phyloP scores from a whole-genome alignment of 2,113 vertebrate species.

The Cercocebus atys region DNA sequence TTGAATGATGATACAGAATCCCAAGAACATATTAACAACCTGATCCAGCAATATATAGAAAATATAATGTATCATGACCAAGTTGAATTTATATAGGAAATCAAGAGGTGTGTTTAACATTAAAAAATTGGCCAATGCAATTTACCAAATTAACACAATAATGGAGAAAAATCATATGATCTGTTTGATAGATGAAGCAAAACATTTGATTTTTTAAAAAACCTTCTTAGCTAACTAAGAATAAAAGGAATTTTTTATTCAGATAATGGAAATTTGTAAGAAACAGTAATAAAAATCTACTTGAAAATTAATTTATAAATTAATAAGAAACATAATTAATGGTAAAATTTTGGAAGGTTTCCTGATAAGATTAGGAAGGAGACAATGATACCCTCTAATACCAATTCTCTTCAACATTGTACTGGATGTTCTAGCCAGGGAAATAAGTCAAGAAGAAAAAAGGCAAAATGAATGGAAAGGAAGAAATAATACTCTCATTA shows the following conservation, averaged over 20 bases:
- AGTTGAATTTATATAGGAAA: constrained; percentile 37
- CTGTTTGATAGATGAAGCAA: neutral
- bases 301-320: too few species aligned
- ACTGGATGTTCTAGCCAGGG: neutral
- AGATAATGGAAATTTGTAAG: neutral
- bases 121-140: constrained; percentile 35
- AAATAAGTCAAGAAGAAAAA: neutral
- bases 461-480: neutral
- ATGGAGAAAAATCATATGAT: neutral
- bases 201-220: neutral
- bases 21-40: neutral
- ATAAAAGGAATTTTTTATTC: constrained; percentile 28
- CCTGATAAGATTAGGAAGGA: neutral
- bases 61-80: neutral
- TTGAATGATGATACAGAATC: neutral
- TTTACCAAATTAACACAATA: neutral
- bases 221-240: neutral
- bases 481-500: neutral
- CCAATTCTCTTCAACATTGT: neutral
- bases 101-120: constrained; percentile 10
- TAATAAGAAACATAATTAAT: neutral
- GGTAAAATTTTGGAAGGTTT: neutral
- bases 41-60: neutral
- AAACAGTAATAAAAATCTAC: neutral
- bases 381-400: neutral